A percentile compares a stretch with the other conserved stretches of the same genome.
phyloP scores from a whole-genome alignment of 2,797 vertebrate genomes.

The Rousettus madagascariensis region DNA sequence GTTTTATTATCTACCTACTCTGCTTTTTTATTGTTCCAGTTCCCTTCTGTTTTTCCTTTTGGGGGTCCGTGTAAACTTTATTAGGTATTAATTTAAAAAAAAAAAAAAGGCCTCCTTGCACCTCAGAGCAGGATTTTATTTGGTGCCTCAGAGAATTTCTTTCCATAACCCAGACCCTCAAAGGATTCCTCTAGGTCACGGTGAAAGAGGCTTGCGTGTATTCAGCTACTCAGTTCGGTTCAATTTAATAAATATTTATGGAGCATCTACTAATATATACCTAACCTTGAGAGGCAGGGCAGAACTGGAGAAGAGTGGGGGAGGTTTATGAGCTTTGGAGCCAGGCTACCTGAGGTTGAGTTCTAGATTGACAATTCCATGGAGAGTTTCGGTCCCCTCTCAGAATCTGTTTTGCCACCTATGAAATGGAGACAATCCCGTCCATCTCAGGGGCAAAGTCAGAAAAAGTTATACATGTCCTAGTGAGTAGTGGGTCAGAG shows the following conservation, averaged over 20 bases:
- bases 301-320: neutral
- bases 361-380: neutral
- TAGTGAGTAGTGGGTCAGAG: neutral
- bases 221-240: neutral
- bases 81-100: constrained; percentile 57
- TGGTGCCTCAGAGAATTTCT: constrained; percentile 29
- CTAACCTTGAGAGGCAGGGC: neutral
- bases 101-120: constrained; percentile 26
- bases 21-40: constrained; percentile 25
- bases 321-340: neutral
- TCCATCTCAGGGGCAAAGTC: neutral
- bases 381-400: neutral
- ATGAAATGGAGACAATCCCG: neutral
- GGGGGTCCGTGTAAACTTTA: constrained; percentile 56
- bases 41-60: constrained; percentile 57
- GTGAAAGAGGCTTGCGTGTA: neutral
- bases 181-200: neutral
- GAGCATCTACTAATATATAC: neutral
- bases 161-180: constrained; percentile 2
- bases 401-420: constrained; percentile 4
- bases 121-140: constrained; percentile 57
- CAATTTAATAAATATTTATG: constrained; percentile 14
- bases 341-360: neutral
- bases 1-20: constrained; percentile 59
- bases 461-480: neutral